These are phyloP conservation scores for Emydocephalus ijimae DNA, from an alignment of 2,113 vertebrate genomes.

Conservation along the genomic window DNA sequence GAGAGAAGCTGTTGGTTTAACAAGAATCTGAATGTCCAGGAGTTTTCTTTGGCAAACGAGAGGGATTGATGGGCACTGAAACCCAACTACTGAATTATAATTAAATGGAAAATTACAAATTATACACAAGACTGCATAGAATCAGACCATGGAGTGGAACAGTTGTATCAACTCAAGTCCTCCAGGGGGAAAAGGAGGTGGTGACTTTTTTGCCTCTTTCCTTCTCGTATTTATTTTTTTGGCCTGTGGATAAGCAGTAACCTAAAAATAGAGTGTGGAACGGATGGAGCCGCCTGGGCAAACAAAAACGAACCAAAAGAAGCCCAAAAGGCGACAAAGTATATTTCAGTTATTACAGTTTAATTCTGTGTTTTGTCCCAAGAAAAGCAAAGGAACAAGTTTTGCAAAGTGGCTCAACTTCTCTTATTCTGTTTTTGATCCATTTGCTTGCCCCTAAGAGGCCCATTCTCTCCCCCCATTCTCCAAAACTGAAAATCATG, in stretches of 20 bases:
- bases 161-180: background rate
- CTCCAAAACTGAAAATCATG: background rate
- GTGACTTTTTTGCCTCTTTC: background rate
- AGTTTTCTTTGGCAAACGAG: conserved; percentile 6
- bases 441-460: no score
- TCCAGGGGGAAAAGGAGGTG: no score
- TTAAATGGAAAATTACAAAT: conserved; percentile 15
- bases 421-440: background rate
- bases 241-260: background rate
- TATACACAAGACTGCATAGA: background rate
- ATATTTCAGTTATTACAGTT: background rate
- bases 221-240: background rate
- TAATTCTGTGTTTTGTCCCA: background rate
- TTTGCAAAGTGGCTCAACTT: background rate
- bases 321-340: background rate
- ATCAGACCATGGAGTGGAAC: background rate
- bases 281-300: background rate
- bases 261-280: background rate
- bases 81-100: background rate
- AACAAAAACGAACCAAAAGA: background rate
- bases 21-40: background rate
- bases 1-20: conserved; percentile 4
- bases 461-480: no score
- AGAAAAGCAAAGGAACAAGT: background rate
- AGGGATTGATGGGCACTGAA: background rate